These are phyloP conservation scores for Spea hammondii DNA, from an alignment of 2,797 vertebrate genomes.

Conservation along the genomic window DNA sequence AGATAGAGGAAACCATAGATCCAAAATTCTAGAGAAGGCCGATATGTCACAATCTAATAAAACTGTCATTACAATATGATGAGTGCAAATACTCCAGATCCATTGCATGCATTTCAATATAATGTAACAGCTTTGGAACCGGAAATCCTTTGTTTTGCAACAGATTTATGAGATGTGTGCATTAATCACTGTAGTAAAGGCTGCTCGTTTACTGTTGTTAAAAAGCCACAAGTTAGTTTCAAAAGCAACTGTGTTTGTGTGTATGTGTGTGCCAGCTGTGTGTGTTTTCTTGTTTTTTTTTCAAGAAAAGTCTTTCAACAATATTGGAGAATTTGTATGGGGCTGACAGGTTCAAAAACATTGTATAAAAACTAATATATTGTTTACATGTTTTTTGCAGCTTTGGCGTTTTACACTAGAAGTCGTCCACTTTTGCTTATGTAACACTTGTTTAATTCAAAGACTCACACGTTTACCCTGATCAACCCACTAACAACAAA, in stretches of 20 bases:
- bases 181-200: constrained; percentile 22
- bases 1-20: constrained; percentile 8
- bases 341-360: too few relatives aligned
- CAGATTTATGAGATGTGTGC: constrained; percentile 32
- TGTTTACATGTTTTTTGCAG: too few relatives aligned
- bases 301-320: neutral
- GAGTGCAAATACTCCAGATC: constrained; percentile 9
- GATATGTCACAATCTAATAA: constrained; percentile 22
- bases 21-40: constrained; percentile 17
- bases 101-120: constrained; percentile 16
- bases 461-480: too few relatives aligned
- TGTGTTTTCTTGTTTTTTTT: neutral
- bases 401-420: too few relatives aligned
- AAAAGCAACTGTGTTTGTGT: neutral
- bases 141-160: constrained; percentile 37
- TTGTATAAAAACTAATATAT: too few relatives aligned
- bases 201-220: constrained; percentile 19
- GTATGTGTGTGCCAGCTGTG: neutral
- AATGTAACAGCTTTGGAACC: constrained; percentile 32
- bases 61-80: constrained; percentile 35
- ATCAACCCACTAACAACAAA: too few relatives aligned
- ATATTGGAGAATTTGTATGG: neutral
- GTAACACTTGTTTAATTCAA: too few relatives aligned
- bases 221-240: constrained; percentile 26
- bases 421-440: too few relatives aligned